Percentiles rank a stretch among this genome's conserved stretches.
These are phyloP conservation scores for Athrips mouffetella DNA, from an alignment of 2,888 invertebrate genomes.

Conservation along the genomic window DNA sequence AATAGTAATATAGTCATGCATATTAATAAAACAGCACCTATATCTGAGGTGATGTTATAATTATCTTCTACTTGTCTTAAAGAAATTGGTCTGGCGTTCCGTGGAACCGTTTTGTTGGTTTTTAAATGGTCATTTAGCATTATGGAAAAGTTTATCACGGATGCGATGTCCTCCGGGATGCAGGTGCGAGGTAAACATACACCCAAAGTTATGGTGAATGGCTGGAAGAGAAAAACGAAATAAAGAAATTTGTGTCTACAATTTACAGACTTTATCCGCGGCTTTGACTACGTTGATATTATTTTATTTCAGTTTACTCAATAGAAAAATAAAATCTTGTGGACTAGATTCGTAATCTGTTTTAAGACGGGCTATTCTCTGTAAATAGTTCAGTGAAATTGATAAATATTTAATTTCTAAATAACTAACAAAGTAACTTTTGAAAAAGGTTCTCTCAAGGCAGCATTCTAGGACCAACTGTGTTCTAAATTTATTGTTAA, in stretches of 20 bases:
- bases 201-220: slow-evolving; percentile 55
- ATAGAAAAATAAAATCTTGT: too few species aligned
- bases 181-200: slow-evolving; percentile 73
- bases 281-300: too few species aligned
- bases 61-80: slow-evolving; percentile 44
- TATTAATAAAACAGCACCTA: slow-evolving; percentile 49
- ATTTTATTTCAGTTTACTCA: too few species aligned
- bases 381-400: too few species aligned
- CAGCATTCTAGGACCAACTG: background rate
- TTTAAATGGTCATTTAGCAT: slow-evolving; percentile 64
- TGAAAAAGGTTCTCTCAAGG: background rate
- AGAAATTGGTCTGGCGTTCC: slow-evolving; percentile 46
- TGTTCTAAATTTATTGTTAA: too few species aligned
- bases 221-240: slow-evolving; percentile 51
- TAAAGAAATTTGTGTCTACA: too few species aligned
- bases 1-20: slow-evolving; percentile 45
- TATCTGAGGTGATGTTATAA: slow-evolving; percentile 48
- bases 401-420: too few species aligned
- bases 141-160: slow-evolving; percentile 68
- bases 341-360: too few species aligned
- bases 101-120: slow-evolving; percentile 52
- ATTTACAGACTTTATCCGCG: too few species aligned
- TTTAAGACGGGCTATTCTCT: too few species aligned
- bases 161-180: slow-evolving; percentile 54
- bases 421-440: too few species aligned